Conservation (phyloP, 2,797 vertebrate species). For the Silurus lanzhouensis region DNA sequence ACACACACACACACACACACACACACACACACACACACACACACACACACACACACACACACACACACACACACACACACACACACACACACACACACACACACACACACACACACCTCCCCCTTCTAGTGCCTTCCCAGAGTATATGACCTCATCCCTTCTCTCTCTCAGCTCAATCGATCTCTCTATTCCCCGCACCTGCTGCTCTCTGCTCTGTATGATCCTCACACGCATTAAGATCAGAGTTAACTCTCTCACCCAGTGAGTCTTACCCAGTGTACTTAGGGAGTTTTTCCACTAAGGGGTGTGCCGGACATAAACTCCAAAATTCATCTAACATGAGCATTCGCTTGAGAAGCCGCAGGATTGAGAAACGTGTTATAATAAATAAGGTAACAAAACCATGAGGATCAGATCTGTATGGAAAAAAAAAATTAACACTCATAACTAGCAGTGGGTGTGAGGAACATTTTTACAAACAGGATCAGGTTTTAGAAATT, state of each 20-base stretch:
- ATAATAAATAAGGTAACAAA: background rate
- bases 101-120: slow-evolving; percentile 34
- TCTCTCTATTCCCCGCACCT: slow-evolving; percentile 32
- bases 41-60: slow-evolving; percentile 18
- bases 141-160: slow-evolving; percentile 52
- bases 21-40: slow-evolving; percentile 37
- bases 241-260: background rate
- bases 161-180: slow-evolving; percentile 47
- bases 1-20: slow-evolving; percentile 25
- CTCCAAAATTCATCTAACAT: background rate
- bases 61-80: slow-evolving; percentile 28
- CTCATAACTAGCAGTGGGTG: background rate
- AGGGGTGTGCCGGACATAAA: slow-evolving; percentile 1
- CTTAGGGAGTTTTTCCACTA: slow-evolving; percentile 15
- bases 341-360: background rate
- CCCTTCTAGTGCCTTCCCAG: slow-evolving; percentile 7
- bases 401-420: background rate
- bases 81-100: slow-evolving; percentile 39
- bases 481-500: slow-evolving; percentile 22
- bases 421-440: background rate
- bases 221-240: slow-evolving; percentile 18
- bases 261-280: too few species aligned
- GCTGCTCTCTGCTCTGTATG: slow-evolving; percentile 21
- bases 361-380: background rate
- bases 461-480: slow-evolving; percentile 7